A percentile compares a stretch with the other conserved stretches of the same genome.
Evolutionary conservation across 2,113 vertebrate genomes (phyloP).

Genomic region (Myocastor coypus): DNA sequence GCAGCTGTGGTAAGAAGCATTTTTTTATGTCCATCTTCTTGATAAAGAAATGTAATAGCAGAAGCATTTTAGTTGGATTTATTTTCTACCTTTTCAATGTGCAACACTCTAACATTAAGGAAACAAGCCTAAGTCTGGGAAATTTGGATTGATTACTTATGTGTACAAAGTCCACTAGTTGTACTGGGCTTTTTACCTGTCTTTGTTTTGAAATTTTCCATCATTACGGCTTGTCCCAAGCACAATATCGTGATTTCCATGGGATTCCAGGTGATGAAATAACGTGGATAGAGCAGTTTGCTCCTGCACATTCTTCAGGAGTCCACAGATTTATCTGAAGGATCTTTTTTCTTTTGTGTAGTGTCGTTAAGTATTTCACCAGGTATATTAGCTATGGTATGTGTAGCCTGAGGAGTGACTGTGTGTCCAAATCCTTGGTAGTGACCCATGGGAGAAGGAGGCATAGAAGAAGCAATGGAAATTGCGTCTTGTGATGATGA

Average conservation of each 20-base stretch:
- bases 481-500: slow-evolving; percentile 92
- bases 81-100: slow-evolving; percentile 58
- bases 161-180: slow-evolving; percentile 66
- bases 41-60: slow-evolving; percentile 36
- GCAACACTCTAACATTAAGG: slow-evolving; percentile 61
- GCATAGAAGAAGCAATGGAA: slow-evolving; percentile 89
- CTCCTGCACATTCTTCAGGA: slow-evolving; percentile 45
- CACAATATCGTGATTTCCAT: slow-evolving; percentile 25
- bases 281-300: background rate
- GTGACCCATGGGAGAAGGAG: slow-evolving; percentile 92
- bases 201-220: slow-evolving; percentile 49
- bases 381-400: slow-evolving; percentile 80
- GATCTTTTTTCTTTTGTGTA: slow-evolving; percentile 83
- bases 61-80: slow-evolving; percentile 57
- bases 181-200: slow-evolving; percentile 56
- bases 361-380: slow-evolving; percentile 84
- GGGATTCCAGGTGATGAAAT: slow-evolving; percentile 25
- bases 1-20: slow-evolving; percentile 73
- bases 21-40: slow-evolving; percentile 38
- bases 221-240: slow-evolving; percentile 57
- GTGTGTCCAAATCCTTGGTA: slow-evolving; percentile 97
- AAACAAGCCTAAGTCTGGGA: slow-evolving; percentile 68
- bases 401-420: slow-evolving; percentile 91
- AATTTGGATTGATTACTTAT: slow-evolving; percentile 68
- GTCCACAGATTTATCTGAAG: slow-evolving; percentile 66